phyloP scores from a whole-genome alignment of 2,797 vertebrate species.

The Hippopotamyrus pictus region DNA sequence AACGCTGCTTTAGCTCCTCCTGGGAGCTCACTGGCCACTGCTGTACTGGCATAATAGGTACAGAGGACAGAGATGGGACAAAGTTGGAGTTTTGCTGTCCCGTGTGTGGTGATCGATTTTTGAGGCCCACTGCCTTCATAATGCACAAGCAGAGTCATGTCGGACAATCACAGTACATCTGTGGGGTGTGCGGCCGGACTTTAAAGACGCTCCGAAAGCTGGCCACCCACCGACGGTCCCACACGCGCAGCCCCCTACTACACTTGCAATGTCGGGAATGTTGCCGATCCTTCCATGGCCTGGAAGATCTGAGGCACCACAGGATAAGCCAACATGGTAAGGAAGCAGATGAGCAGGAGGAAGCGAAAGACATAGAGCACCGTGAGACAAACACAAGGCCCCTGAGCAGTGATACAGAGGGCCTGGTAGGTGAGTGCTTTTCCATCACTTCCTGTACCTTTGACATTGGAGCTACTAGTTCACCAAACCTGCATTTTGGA shows the following conservation, averaged over 20 bases:
- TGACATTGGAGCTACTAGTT: not conserved
- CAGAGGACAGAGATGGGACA: not conserved
- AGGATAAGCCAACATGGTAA: not conserved
- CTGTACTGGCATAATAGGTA: not conserved
- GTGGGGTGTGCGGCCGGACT: conserved; percentile 16
- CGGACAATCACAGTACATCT: conserved; percentile 24
- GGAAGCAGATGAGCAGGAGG: conserved; percentile 2
- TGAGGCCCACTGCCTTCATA: conserved; percentile 28
- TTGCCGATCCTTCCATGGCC: conserved; percentile 2
- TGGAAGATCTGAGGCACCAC: conserved; percentile 5
- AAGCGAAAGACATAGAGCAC: not conserved
- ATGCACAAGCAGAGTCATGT: conserved; percentile 29
- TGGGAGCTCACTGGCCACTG: conserved; percentile 26
- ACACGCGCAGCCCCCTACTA: not conserved
- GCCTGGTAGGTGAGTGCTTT: not conserved
- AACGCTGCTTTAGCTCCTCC: conserved; percentile 24
- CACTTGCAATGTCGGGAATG: conserved; percentile 15
- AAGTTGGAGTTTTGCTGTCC: conserved; percentile 22
- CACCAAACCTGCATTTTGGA: not conserved
- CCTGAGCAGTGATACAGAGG: not conserved
- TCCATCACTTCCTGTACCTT: not conserved
- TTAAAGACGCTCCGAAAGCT: conserved; percentile 10
- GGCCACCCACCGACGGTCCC: conserved; percentile 13
- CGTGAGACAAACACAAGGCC: not conserved
- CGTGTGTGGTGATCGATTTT: conserved; percentile 26